A percentile compares a stretch with the other conserved stretches of the same genome.
These are phyloP conservation scores for Catocala nupta DNA, from an alignment of 2,888 invertebrate species.

Conservation along the genomic window DNA sequence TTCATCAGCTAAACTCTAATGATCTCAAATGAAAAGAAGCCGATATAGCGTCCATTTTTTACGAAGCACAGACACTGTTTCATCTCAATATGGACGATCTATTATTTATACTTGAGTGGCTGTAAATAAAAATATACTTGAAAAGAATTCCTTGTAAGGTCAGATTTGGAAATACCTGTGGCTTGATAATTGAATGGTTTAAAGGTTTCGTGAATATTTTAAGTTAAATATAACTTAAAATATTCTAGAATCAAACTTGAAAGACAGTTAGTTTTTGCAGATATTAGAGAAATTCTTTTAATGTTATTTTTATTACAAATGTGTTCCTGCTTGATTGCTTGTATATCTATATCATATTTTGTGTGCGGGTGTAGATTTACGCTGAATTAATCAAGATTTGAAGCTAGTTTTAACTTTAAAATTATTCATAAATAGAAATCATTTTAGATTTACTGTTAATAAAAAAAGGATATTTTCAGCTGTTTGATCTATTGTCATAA, in stretches of 20 bases:
- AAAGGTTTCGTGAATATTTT: slow-evolving; percentile 33
- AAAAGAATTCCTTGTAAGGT: slow-evolving; percentile 47
- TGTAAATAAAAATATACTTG: slow-evolving; percentile 55
- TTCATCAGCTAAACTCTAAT: slow-evolving; percentile 79
- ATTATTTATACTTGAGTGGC: slow-evolving; percentile 67
- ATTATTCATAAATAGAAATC: too few species aligned
- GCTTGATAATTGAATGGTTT: slow-evolving; percentile 39
- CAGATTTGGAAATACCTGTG: slow-evolving; percentile 53
- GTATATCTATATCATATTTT: slow-evolving; percentile 6
- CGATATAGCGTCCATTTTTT: slow-evolving; percentile 69
- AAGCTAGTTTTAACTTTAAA: too few species aligned
- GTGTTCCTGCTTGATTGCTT: slow-evolving; percentile 17
- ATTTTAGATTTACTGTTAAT: too few species aligned
- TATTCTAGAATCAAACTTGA: slow-evolving; percentile 40
- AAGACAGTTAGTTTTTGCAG: slow-evolving; percentile 29
- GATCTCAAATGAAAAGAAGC: slow-evolving; percentile 82
- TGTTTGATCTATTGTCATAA: too few species aligned
- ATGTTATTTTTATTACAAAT: slow-evolving; percentile 39
- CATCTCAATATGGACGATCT: slow-evolving; percentile 65
- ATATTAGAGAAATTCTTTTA: slow-evolving; percentile 43
- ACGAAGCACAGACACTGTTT: slow-evolving; percentile 51
- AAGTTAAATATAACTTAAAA: slow-evolving; percentile 36
- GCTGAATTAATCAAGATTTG: too few species aligned
- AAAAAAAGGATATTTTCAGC: too few species aligned
- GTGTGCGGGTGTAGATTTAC: background rate